These are phyloP conservation scores for Elachura formosa DNA, from an alignment of 2,113 vertebrate genomes.

Conservation along the genomic window DNA sequence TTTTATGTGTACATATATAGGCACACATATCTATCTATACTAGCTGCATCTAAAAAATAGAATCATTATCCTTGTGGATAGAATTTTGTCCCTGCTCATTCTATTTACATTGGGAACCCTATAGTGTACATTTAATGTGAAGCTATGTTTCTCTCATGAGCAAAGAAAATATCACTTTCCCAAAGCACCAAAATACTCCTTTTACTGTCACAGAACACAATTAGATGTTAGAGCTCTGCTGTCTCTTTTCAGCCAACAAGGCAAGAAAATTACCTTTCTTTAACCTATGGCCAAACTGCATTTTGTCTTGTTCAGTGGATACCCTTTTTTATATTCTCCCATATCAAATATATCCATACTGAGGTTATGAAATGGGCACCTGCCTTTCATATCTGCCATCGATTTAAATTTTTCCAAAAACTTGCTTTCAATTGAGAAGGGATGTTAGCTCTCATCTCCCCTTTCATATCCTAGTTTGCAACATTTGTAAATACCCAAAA, in stretches of 20 bases:
- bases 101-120: background rate
- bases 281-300: conserved; percentile 33
- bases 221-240: conserved; percentile 1
- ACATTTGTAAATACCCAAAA: background rate
- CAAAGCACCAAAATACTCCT: conserved; percentile 30
- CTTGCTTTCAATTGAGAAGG: background rate
- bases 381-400: background rate
- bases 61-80: background rate
- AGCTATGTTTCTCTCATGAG: background rate
- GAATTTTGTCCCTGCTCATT: background rate
- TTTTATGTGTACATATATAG: background rate
- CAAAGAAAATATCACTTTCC: conserved; percentile 29
- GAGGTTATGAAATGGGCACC: background rate
- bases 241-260: conserved; percentile 33
- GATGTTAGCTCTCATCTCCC: background rate
- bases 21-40: background rate
- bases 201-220: conserved; percentile 34
- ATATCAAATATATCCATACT: background rate
- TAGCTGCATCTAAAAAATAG: background rate
- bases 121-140: background rate
- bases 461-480: background rate
- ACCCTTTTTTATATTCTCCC: background rate
- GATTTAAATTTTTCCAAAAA: background rate
- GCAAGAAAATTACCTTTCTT: conserved; percentile 49
- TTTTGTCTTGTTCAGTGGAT: background rate